phyloP scores from a whole-genome alignment of 2,797 vertebrate genomes.

The Danio kyathit region DNA sequence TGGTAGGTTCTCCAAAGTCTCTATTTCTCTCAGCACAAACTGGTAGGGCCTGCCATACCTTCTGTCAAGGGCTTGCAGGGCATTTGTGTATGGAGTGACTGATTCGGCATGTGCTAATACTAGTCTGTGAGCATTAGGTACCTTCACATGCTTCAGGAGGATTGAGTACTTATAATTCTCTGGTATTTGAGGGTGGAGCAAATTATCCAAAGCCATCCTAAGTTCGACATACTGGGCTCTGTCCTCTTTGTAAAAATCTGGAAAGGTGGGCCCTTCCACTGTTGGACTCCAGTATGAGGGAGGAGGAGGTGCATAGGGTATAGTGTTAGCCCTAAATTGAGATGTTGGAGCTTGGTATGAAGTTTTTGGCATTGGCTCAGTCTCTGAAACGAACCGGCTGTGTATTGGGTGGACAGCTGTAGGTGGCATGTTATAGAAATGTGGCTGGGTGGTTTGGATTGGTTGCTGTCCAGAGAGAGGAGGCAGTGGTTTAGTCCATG shows the following conservation, averaged over 20 bases:
- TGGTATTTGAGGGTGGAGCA: neutral
- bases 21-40: neutral
- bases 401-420: neutral
- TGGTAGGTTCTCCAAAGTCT: neutral
- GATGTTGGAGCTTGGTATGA: too few relatives aligned
- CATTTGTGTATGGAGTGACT: neutral
- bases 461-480: neutral
- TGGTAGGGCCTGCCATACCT: neutral
- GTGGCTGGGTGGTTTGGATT: neutral
- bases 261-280: too few relatives aligned
- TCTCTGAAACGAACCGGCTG: too few relatives aligned
- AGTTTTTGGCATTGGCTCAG: too few relatives aligned
- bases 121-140: neutral
- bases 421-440: neutral
- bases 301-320: too few relatives aligned
- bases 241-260: too few relatives aligned
- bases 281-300: too few relatives aligned
- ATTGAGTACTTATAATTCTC: neutral
- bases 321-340: too few relatives aligned
- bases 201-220: neutral
- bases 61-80: neutral
- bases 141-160: neutral
- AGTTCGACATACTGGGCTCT: too few relatives aligned
- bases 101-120: neutral
- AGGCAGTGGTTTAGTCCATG: slow-evolving; percentile 2